A percentile compares a stretch with the other conserved stretches of the same genome.
phyloP scores from a whole-genome alignment of 2,888 invertebrate genomes.

The Vandiemenella viatica region DNA sequence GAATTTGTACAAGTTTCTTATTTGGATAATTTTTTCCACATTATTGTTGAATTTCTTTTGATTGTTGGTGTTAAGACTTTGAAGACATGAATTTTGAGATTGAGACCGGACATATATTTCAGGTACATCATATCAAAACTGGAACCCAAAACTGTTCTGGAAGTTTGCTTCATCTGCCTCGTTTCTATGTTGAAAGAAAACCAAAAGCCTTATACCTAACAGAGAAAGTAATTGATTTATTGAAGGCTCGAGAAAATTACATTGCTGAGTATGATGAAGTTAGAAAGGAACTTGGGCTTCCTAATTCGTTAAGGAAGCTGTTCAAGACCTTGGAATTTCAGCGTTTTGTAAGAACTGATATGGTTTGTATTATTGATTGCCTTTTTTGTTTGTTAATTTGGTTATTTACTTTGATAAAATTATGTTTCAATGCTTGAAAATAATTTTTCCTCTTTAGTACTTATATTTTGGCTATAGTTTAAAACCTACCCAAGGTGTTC shows the following conservation, averaged over 20 bases:
- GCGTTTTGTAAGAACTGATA: constrained; percentile 35
- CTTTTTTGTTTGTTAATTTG: too few relatives aligned
- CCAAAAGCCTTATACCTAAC: constrained; percentile 36
- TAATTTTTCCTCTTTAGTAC: too few relatives aligned
- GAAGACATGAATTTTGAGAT: too few relatives aligned
- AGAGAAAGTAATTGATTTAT: constrained; percentile 36
- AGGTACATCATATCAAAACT: constrained; percentile 34
- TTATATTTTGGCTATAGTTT: too few relatives aligned
- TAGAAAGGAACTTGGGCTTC: constrained; percentile 30
- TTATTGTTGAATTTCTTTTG: too few relatives aligned
- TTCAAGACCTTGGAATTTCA: constrained; percentile 36
- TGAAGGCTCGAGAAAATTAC: constrained; percentile 37
- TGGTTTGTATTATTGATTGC: constrained; percentile 31
- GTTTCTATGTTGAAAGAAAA: constrained; percentile 43
- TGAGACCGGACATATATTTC: too few relatives aligned
- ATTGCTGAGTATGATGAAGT: constrained; percentile 36
- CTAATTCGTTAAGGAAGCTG: constrained; percentile 32
- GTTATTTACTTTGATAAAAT: too few relatives aligned
- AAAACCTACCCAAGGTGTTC: too few relatives aligned
- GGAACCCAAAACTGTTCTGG: constrained; percentile 29
- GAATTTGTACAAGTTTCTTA: too few relatives aligned
- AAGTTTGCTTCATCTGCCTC: constrained; percentile 41
- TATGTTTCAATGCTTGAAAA: too few relatives aligned
- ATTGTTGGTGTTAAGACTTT: too few relatives aligned
- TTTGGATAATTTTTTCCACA: too few relatives aligned